Conservation (phyloP, 2,797 vertebrate species). For the Xiphophorus birchmanni region DNA sequence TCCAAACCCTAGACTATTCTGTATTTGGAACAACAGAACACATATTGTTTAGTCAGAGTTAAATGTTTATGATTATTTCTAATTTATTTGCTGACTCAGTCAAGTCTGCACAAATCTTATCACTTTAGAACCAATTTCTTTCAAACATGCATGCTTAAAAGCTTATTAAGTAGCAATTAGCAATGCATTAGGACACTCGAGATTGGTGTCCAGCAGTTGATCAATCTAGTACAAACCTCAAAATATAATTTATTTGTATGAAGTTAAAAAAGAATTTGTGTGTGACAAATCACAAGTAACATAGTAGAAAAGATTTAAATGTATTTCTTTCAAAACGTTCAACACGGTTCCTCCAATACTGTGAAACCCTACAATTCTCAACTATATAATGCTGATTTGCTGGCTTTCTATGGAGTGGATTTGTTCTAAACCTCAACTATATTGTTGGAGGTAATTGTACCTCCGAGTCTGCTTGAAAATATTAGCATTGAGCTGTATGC, state of each 20-base stretch:
- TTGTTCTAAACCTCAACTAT: background rate
- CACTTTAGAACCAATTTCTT: background rate
- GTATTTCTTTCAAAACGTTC: background rate
- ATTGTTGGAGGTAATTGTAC: background rate
- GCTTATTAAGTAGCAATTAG: background rate
- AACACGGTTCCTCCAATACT: background rate
- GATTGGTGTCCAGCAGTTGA: background rate
- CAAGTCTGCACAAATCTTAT: background rate
- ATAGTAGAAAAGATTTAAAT: background rate
- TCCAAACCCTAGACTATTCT: background rate
- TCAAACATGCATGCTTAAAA: background rate
- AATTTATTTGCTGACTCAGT: background rate
- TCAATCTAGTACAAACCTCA: background rate
- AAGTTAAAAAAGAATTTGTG: background rate
- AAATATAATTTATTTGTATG: background rate
- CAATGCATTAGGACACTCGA: background rate
- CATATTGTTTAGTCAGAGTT: background rate
- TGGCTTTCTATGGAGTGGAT: background rate
- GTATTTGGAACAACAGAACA: background rate
- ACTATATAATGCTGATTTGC: background rate
- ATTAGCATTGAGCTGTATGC: background rate
- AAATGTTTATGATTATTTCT: background rate
- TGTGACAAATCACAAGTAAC: background rate
- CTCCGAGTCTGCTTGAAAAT: background rate
- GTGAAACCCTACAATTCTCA: background rate